These are phyloP conservation scores for Linnaemya vulpina DNA, from an alignment of 2,888 invertebrate genomes.

Conservation along the genomic window DNA sequence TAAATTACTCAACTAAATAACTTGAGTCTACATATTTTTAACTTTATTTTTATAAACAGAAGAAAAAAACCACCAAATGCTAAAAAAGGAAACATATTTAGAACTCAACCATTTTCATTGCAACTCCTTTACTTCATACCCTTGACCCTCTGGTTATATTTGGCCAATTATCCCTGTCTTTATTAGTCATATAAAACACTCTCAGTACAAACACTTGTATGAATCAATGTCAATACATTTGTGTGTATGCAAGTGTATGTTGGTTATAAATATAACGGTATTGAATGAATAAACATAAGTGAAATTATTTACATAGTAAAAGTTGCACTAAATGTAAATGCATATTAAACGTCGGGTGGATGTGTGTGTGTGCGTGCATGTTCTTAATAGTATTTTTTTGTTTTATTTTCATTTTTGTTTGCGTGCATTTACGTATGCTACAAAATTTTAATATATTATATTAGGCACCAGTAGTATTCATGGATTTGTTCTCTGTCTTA, in stretches of 20 bases:
- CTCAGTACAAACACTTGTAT: conserved; percentile 1
- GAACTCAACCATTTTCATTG: conserved; percentile 32
- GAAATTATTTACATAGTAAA: conserved; percentile 16
- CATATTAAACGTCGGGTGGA: neutral
- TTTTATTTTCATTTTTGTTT: conserved; percentile 16
- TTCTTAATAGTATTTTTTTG: conserved; percentile 7
- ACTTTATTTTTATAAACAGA: conserved; percentile 27
- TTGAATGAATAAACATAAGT: conserved; percentile 31
- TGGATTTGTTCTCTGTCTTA: conserved; percentile 11
- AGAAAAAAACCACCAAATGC: neutral
- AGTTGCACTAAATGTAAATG: conserved; percentile 9
- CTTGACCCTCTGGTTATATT: conserved; percentile 57
- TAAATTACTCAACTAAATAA: conserved; percentile 32
- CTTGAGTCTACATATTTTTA: conserved; percentile 39
- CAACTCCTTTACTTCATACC: conserved; percentile 32
- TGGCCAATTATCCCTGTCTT: conserved; percentile 48
- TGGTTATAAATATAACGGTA: conserved; percentile 25
- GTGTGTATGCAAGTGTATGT: neutral
- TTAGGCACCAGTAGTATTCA: neutral
- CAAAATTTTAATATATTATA: neutral
- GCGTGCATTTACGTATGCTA: conserved; percentile 2
- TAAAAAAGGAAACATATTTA: conserved; percentile 17
- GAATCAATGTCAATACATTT: conserved; percentile 15
- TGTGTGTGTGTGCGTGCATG: neutral
- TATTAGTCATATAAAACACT: conserved; percentile 57